Percentiles rank a stretch among this genome's conserved stretches.
Evolutionary conservation across 2,113 vertebrate species (phyloP).

Genomic region (Trochalopteron elliotii): DNA sequence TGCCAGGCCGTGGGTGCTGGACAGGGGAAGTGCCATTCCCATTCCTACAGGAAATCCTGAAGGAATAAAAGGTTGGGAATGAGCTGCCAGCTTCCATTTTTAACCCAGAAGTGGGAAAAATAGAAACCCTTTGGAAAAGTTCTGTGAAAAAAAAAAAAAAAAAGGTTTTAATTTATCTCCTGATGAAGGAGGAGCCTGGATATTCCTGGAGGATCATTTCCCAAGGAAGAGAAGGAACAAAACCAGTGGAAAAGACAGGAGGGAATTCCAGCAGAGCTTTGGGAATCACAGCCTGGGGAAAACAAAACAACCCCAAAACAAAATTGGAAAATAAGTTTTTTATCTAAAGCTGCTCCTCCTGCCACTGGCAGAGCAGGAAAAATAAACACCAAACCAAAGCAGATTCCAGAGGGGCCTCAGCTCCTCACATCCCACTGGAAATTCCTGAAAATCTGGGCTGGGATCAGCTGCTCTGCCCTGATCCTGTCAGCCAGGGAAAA

Average conservation of each 20-base stretch:
- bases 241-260: background rate
- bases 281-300: background rate
- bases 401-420: background rate
- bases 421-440: background rate
- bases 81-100: background rate
- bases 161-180: background rate
- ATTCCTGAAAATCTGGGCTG: background rate
- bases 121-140: background rate
- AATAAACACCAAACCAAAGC: background rate
- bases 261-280: background rate
- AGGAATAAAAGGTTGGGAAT: background rate
- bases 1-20: background rate
- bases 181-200: background rate
- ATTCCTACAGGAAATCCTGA: background rate
- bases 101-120: background rate
- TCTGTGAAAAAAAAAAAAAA: background rate
- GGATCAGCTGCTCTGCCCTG: background rate
- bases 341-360: background rate
- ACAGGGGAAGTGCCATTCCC: background rate
- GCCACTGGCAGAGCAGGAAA: background rate
- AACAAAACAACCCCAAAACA: background rate
- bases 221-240: background rate
- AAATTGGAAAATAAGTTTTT: background rate
- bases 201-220: background rate
- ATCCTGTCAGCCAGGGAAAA: background rate